These are phyloP conservation scores for Tychaedon coryphoeus DNA, from an alignment of 2,113 vertebrate genomes.

Conservation along the genomic window DNA sequence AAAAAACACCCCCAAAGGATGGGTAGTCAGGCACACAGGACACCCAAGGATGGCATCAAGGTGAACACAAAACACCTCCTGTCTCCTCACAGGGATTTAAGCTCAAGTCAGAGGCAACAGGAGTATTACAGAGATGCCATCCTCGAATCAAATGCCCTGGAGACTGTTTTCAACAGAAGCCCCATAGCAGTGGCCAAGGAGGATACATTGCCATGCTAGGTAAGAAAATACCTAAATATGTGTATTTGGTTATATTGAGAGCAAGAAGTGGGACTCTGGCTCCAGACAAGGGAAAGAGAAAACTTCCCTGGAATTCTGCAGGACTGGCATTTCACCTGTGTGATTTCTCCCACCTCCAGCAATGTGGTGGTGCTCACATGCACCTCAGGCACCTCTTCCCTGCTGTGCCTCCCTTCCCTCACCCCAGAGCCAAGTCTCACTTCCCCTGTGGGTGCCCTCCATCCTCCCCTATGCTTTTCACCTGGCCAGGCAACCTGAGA, in stretches of 20 bases:
- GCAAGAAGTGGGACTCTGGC: not conserved
- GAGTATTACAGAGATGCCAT: not conserved
- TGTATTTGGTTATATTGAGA: not conserved
- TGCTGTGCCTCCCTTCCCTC: not conserved
- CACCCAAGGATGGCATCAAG: not conserved
- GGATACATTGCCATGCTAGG: not conserved
- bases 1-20: not conserved
- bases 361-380: fast-evolving
- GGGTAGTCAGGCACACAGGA: not conserved
- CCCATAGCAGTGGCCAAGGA: fast-evolving
- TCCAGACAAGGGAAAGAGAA: not conserved
- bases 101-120: not conserved
- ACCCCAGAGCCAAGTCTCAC: not conserved
- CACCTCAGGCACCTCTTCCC: not conserved
- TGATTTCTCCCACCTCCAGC: not conserved
- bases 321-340: not conserved
- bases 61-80: not conserved
- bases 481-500: not conserved
- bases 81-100: not conserved
- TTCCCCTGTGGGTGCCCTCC: not conserved
- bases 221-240: not conserved
- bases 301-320: not conserved
- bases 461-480: not conserved
- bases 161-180: not conserved
- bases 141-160: fast-evolving